Percentiles rank a stretch among this genome's conserved stretches.
Evolutionary conservation across 2,113 vertebrate species (phyloP).

Genomic region (Melanerpes aurifrons): DNA sequence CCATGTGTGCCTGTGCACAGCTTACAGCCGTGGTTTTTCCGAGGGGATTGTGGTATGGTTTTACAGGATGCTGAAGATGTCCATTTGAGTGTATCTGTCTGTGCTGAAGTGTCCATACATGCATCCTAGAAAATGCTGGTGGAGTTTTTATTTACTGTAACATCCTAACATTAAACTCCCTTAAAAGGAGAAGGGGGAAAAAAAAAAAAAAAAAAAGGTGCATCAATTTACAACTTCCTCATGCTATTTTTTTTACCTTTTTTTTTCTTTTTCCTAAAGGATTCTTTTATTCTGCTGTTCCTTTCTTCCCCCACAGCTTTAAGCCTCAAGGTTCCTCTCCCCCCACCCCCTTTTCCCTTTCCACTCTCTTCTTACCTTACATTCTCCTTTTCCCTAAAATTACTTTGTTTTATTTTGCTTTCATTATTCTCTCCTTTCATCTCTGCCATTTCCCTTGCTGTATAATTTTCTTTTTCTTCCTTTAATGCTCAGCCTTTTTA

Average conservation of each 20-base stretch:
- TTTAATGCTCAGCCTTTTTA: neutral
- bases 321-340: neutral
- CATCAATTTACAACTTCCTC: neutral
- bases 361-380: neutral
- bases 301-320: neutral
- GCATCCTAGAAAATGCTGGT: neutral
- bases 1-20: slow-evolving; percentile 24
- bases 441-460: neutral
- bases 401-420: neutral
- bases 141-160: neutral
- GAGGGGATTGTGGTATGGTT: slow-evolving; percentile 31
- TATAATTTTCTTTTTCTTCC: neutral
- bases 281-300: neutral
- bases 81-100: neutral
- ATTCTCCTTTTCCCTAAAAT: neutral
- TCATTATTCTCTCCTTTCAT: neutral
- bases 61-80: slow-evolving; percentile 46
- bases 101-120: neutral
- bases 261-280: neutral
- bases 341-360: neutral
- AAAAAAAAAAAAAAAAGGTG: neutral
- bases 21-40: slow-evolving; percentile 28
- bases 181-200: neutral
- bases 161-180: neutral
- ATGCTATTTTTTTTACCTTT: fast-evolving